A percentile compares a stretch with the other conserved stretches of the same genome.
Evolutionary conservation across 2,797 vertebrate genomes (phyloP).

Genomic region (Enteromius argenteus): DNA sequence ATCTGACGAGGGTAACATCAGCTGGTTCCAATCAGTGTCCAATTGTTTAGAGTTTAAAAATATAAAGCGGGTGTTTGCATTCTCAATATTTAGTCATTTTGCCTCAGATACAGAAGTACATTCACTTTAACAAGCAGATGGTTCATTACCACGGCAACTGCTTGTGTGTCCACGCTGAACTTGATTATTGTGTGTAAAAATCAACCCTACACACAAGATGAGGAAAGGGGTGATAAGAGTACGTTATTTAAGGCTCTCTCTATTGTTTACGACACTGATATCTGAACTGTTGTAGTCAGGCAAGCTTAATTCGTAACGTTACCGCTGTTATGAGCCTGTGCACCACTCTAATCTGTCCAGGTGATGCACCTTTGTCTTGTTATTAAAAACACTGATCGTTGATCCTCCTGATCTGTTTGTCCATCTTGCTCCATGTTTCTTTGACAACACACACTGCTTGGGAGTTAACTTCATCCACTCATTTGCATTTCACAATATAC

Average conservation of each 20-base stretch:
- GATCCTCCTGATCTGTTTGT: neutral
- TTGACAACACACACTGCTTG: neutral
- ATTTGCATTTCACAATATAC: neutral
- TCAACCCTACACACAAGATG: neutral
- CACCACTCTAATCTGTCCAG: neutral
- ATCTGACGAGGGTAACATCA: neutral
- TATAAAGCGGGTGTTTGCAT: neutral
- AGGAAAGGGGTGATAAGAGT: neutral
- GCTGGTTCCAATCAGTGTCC: too few species aligned
- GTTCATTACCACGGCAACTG: neutral
- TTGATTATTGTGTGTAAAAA: neutral
- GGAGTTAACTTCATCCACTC: neutral
- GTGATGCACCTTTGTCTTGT: neutral
- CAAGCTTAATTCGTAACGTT: too few species aligned
- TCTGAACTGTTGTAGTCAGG: too few species aligned
- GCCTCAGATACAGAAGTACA: neutral
- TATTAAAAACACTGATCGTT: neutral
- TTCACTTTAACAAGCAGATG: neutral
- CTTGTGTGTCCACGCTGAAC: neutral
- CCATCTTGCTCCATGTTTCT: neutral
- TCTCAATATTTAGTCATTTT: neutral
- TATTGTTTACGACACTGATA: neutral
- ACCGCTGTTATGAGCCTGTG: neutral
- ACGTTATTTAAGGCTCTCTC: neutral
- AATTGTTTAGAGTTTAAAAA: neutral